These are phyloP conservation scores for Papilio protenor DNA, from an alignment of 2,888 invertebrate species.

Conservation along the genomic window DNA sequence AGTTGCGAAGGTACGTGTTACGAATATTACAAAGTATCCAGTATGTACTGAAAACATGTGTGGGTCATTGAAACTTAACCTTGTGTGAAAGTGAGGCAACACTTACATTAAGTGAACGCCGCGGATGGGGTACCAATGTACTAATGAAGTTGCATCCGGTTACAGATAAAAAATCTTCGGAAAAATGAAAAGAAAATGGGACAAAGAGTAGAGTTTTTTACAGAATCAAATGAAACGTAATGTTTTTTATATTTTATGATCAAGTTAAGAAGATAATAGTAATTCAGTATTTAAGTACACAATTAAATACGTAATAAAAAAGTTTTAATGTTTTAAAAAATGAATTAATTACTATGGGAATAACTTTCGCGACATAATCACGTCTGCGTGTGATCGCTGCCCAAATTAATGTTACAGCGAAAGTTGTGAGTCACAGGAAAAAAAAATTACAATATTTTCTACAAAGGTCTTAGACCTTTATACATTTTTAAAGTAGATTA, in stretches of 20 bases:
- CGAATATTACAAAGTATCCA: not conserved
- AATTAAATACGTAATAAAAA: not conserved
- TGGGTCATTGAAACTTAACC: constrained; percentile 55
- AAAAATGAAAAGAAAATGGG: not conserved
- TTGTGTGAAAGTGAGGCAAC: constrained; percentile 65
- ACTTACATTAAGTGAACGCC: constrained; percentile 49
- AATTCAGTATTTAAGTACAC: not conserved
- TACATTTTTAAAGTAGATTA: not conserved
- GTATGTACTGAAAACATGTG: constrained; percentile 36
- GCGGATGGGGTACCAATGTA: constrained; percentile 35
- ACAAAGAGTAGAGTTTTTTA: not conserved
- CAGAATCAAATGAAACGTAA: not conserved
- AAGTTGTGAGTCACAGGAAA: constrained; percentile 11
- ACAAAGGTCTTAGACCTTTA: not conserved
- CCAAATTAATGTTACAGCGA: constrained; percentile 13
- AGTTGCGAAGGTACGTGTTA: not conserved
- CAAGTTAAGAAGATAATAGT: not conserved
- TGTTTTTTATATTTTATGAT: not conserved
- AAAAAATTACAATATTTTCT: not conserved
- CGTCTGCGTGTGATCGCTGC: not conserved
- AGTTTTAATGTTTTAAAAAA: not conserved
- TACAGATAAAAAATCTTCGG: constrained; percentile 32
- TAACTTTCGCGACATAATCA: constrained; percentile 26
- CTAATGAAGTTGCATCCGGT: constrained; percentile 45
- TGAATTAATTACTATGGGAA: constrained; percentile 16